Percentiles rank a stretch among this genome's conserved stretches.
phyloP scores from a whole-genome alignment of 2,888 invertebrate species.

The Pecten maximus region DNA sequence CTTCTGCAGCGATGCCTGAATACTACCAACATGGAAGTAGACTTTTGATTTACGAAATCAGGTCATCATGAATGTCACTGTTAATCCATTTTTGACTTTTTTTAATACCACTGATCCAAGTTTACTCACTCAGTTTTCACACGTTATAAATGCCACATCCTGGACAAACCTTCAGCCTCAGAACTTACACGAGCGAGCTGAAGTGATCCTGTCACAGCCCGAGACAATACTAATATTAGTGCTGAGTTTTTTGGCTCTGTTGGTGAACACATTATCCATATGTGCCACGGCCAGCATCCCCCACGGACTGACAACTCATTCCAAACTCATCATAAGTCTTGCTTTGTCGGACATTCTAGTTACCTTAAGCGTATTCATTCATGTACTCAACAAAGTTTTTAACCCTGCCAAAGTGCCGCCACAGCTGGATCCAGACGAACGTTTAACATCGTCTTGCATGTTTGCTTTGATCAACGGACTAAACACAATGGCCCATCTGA shows the following conservation, averaged over 20 bases:
- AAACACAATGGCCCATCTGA: conserved; percentile 70
- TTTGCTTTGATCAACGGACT: conserved; percentile 69
- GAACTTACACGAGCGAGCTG: conserved; percentile 56
- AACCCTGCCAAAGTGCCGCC: conserved; percentile 55
- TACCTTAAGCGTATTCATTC: conserved; percentile 68
- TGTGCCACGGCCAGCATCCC: conserved; percentile 74
- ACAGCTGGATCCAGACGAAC: conserved; percentile 53
- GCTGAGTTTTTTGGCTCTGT: conserved; percentile 66
- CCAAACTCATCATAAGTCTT: conserved; percentile 74
- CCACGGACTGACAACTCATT: conserved; percentile 70
- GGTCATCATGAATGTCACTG: background rate
- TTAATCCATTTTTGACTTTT: background rate
- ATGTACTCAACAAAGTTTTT: conserved; percentile 69
- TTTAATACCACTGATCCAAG: conserved; percentile 40
- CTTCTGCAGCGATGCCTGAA: too few relatives aligned
- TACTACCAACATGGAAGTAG: background rate
- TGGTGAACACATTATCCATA: conserved; percentile 74
- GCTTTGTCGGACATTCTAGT: conserved; percentile 73
- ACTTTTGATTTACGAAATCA: background rate
- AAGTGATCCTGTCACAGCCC: conserved; percentile 63
- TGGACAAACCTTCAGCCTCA: conserved; percentile 47
- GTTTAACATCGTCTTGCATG: conserved; percentile 66
- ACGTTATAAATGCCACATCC: conserved; percentile 43
- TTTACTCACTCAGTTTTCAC: conserved; percentile 38
- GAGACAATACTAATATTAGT: conserved; percentile 64